A percentile compares a stretch with the other conserved stretches of the same genome.
These are phyloP conservation scores for Crenichthys baileyi DNA, from an alignment of 2,797 vertebrate species.

Conservation along the genomic window DNA sequence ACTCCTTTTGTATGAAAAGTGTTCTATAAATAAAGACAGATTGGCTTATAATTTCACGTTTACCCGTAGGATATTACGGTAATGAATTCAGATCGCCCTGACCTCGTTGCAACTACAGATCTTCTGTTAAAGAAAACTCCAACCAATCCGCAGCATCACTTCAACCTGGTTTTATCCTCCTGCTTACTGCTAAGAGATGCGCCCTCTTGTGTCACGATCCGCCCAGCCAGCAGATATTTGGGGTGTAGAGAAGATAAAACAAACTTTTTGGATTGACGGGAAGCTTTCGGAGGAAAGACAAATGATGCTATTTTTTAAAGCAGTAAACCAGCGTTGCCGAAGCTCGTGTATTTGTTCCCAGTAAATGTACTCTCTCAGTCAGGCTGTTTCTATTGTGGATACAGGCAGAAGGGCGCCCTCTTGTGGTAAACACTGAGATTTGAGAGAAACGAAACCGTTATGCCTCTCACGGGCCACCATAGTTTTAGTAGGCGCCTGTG, in stretches of 20 bases:
- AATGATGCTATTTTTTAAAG: too few species aligned
- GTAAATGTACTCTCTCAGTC: not conserved
- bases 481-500: conserved; percentile 1
- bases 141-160: not conserved
- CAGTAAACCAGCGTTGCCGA: not conserved
- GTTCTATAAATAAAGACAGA: too few species aligned
- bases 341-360: not conserved
- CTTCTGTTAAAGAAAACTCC: not conserved
- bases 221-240: too few species aligned
- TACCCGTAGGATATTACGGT: too few species aligned
- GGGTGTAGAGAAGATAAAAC: too few species aligned
- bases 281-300: not conserved
- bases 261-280: too few species aligned
- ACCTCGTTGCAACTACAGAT: too few species aligned
- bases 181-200: too few species aligned
- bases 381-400: not conserved
- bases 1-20: too few species aligned
- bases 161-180: too few species aligned
- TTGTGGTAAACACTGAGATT: conserved; percentile 23
- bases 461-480: conserved; percentile 48
- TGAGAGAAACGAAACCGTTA: not conserved
- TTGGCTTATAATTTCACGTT: not conserved
- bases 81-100: not conserved
- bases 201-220: too few species aligned
- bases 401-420: conserved; percentile 46